Evolutionary conservation across 1,140 invertebrate genomes (phyloP).

Genomic region (Anastatus disparis): DNA sequence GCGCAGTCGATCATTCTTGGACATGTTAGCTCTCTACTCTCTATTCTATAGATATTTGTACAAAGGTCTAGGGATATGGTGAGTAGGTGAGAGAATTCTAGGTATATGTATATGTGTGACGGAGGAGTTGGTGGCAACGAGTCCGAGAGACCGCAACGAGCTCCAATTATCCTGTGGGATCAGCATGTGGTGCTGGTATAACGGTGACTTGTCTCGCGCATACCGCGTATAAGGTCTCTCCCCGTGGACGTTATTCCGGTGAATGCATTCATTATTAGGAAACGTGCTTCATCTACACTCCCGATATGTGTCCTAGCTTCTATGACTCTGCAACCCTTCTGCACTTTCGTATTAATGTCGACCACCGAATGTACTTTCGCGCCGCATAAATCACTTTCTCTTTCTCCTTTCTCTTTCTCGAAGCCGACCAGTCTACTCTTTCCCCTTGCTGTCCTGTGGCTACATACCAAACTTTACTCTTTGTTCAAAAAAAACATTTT

Average conservation of each 20-base stretch:
- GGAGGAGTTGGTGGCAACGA: no score
- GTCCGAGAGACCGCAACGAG: conserved; percentile 50
- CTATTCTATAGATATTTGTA: background rate
- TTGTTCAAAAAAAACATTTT: no score
- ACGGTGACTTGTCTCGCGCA: no score
- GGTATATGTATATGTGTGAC: no score
- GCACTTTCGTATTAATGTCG: conserved; percentile 20
- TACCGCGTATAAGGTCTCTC: conserved; percentile 39
- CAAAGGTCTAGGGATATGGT: background rate
- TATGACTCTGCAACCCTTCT: conserved; percentile 29
- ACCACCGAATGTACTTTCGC: conserved; percentile 14
- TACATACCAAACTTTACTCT: no score
- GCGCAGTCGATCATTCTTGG: conserved; percentile 32
- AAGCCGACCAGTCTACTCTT: no score
- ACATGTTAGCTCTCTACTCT: background rate
- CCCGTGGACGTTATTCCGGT: conserved; percentile 42
- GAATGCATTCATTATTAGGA: conserved; percentile 32
- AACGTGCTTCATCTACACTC: no score
- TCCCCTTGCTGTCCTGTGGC: no score
- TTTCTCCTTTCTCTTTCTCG: no score
- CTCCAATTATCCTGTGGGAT: conserved; percentile 55
- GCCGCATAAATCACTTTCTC: conserved; percentile 24
- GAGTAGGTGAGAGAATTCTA: no score
- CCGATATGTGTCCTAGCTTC: conserved; percentile 8
- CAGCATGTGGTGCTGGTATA: conserved; percentile 50